Base-by-base conservation (phyloP, 2,797 vertebrate species). In the Crocodylus rhombifer region DNA sequence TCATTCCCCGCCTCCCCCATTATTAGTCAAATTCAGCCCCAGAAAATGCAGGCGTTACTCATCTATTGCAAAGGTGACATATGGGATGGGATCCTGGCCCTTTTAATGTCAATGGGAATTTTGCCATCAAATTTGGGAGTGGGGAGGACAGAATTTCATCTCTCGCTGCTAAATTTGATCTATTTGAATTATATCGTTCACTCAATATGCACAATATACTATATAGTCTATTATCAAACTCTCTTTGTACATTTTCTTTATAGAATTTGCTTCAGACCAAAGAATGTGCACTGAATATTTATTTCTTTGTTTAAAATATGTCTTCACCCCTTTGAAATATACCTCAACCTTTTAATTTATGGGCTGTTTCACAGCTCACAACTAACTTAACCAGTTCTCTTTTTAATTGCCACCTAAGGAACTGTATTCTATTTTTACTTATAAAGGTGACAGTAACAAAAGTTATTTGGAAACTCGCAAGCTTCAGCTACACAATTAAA, bases 331-430 rank as follows among this genome's bases (percentile, higher is more conserved):
- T 51, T 51, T 51, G 42, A 51, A 51, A 51, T 51, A 51, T 51
- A 51, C 42, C 42, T 51, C 42, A 51, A 51, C 42, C 28, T 78
- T 67, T 55, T 33, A 61, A 61, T 20, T 25, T 55, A 2, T 25
- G 28, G 15, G 9, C 26, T 2, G 7, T 28, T 55, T 17, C 64
- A 28, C 36, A 25, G 2, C 21, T 2, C 16, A 28, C 2, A 9
- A 14, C 61, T 1, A 5, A 4, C 18, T 8, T 6, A 4, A 6
- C 36, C 25, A 1, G 0, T 16, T 20, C 8, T 2, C 20, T 8
- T 23, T 63, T 21, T 0, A 30, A 74, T 8, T 13, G 25, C 2
- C 67, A 67, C 36, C 25, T 7, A 9, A 42, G 62, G 67, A 42
- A 63, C 60, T 14, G 25, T 36, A 64, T 65, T 62, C 71, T 36